phyloP scores from a whole-genome alignment of 1,140 invertebrate genomes.

The Trichogramma pretiosum region DNA sequence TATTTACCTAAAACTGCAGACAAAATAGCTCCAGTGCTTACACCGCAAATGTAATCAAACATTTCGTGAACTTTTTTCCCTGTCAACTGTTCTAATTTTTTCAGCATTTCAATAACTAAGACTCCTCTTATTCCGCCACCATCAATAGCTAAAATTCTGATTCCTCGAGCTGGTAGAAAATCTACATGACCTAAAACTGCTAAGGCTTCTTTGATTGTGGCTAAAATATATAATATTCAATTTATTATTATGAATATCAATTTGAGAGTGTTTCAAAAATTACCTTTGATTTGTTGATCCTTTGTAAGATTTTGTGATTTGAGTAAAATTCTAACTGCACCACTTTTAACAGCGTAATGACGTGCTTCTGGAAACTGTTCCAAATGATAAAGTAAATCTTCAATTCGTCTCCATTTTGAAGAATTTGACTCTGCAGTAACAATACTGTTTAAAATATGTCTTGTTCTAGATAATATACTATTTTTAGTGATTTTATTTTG shows the following conservation, averaged over 20 bases:
- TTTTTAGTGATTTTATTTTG: constrained; percentile 42
- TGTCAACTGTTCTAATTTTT: constrained; percentile 64
- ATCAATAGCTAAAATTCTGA: constrained; percentile 79
- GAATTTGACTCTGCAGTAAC: constrained; percentile 49
- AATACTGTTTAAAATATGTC: constrained; percentile 58
- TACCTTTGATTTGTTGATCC: constrained; percentile 41
- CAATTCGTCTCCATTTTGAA: constrained; percentile 52
- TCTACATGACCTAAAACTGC: constrained; percentile 66
- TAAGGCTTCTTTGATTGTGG: constrained; percentile 53
- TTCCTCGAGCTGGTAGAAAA: constrained; percentile 62
- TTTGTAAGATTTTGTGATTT: constrained; percentile 36
- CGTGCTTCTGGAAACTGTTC: constrained; percentile 63
- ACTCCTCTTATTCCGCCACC: constrained; percentile 83
- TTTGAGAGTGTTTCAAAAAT: neutral
- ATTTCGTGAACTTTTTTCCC: constrained; percentile 57
- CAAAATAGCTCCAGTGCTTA: constrained; percentile 79
- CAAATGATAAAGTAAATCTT: constrained; percentile 62
- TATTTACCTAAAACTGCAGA: constrained; percentile 55
- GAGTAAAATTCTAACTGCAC: constrained; percentile 55
- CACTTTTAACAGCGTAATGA: constrained; percentile 61
- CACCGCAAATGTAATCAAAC: constrained; percentile 89
- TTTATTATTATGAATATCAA: neutral
- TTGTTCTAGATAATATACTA: constrained; percentile 56
- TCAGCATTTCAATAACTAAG: constrained; percentile 70
- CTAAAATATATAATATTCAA: constrained; percentile 21